Percentiles rank a stretch among this genome's conserved stretches.
Evolutionary conservation across 2,888 invertebrate genomes (phyloP).

Genomic region (Chloroclysta siterata): DNA sequence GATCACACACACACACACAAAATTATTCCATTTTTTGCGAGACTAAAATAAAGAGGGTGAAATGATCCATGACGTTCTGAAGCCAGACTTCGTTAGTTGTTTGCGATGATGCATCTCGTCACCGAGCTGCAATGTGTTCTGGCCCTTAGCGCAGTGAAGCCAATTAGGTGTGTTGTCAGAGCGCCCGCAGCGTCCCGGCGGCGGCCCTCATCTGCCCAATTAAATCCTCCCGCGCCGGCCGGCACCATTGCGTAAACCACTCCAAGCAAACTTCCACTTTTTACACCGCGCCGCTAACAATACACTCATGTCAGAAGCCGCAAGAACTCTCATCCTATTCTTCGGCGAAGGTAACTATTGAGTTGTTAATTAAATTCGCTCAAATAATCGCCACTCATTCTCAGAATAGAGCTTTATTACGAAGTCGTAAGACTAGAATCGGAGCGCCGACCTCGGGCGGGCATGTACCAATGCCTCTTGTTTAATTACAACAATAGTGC

Average conservation of each 20-base stretch:
- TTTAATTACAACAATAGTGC: conserved; percentile 85
- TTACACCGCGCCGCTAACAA: conserved; percentile 75
- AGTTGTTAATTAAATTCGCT: conserved; percentile 83
- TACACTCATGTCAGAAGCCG: conserved; percentile 75
- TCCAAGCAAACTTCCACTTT: conserved; percentile 77
- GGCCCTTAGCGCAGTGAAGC: conserved; percentile 69
- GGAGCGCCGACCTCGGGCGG: conserved; percentile 50
- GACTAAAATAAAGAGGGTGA: conserved; percentile 44
- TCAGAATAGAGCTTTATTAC: conserved; percentile 52
- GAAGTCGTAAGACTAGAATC: conserved; percentile 57
- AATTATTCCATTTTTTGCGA: too few species aligned
- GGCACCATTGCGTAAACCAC: conserved; percentile 79
- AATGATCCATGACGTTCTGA: conserved; percentile 10
- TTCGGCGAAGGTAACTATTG: conserved; percentile 69
- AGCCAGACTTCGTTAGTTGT: conserved; percentile 29
- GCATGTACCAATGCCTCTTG: conserved; percentile 70
- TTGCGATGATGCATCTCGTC: conserved; percentile 31
- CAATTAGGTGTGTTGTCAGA: conserved; percentile 65
- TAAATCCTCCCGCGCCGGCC: conserved; percentile 65
- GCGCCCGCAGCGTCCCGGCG: conserved; percentile 43
- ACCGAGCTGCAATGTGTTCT: conserved; percentile 30
- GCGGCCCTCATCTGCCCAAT: conserved; percentile 71
- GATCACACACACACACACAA: too few species aligned
- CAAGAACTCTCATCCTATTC: conserved; percentile 74
- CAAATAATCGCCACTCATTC: conserved; percentile 59